Evolutionary conservation across 1,140 invertebrate species (phyloP).

Genomic region (Augochlora pura): DNA sequence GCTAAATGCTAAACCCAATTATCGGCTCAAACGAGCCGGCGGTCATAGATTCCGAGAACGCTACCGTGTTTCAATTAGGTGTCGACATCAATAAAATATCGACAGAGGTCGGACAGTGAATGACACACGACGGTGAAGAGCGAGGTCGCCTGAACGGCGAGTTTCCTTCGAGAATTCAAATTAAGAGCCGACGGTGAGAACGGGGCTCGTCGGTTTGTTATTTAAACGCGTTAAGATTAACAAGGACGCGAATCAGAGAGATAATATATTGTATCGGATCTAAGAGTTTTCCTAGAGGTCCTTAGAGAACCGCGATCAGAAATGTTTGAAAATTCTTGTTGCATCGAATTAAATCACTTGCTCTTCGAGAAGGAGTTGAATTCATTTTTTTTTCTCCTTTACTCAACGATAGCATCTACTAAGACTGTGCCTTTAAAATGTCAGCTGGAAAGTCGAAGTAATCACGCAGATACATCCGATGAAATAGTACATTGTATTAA

Average conservation of each 20-base stretch:
- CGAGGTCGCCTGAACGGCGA: background rate
- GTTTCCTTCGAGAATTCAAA: conserved; percentile 22
- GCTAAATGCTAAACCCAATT: background rate
- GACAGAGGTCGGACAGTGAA: conserved; percentile 6
- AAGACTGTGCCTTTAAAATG: no score
- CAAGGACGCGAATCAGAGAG: conserved; percentile 23
- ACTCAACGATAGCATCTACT: no score
- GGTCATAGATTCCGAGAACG: no score
- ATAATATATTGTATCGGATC: background rate
- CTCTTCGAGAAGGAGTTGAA: no score
- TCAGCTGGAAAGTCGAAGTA: no score
- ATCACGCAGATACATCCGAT: no score
- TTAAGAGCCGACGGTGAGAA: conserved; percentile 1
- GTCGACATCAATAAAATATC: background rate
- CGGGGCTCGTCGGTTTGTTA: conserved; percentile 4
- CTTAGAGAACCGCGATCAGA: conserved; percentile 11
- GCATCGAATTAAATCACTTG: background rate
- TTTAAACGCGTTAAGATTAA: conserved; percentile 2
- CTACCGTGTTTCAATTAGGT: background rate
- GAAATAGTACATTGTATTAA: no score
- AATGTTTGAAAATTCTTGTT: background rate
- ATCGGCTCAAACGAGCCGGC: background rate
- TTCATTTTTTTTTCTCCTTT: no score
- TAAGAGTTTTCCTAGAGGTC: conserved; percentile 30
- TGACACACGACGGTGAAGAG: conserved; percentile 13